Evolutionary conservation across 1,140 invertebrate genomes (phyloP).

Genomic region (Brevipalpus yothersi): DNA sequence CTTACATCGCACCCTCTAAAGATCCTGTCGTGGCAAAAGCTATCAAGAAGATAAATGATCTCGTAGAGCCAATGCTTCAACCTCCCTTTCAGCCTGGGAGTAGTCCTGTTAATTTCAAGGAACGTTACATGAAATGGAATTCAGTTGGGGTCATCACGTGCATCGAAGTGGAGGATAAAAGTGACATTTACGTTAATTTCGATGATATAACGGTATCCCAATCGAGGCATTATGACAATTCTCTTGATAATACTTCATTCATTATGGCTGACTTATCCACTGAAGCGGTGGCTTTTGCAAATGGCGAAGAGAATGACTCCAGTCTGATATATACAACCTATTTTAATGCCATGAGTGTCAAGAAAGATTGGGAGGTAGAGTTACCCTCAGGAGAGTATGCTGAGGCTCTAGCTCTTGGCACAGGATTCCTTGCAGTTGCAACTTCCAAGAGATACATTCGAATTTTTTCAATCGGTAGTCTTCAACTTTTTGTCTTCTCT

Average conservation of each 20-base stretch:
- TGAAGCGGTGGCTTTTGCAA: conserved; percentile 51
- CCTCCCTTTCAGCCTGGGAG: conserved; percentile 63
- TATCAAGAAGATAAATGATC: conserved; percentile 13
- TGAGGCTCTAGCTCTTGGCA: conserved; percentile 12
- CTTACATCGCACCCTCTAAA: too few relatives aligned
- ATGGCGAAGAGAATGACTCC: conserved; percentile 22
- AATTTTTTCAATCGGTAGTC: conserved; percentile 56
- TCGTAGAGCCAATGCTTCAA: conserved; percentile 26
- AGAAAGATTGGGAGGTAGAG: conserved; percentile 61
- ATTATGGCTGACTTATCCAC: conserved; percentile 57
- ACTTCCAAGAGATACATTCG: conserved; percentile 44
- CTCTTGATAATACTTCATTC: conserved; percentile 26
- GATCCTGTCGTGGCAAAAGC: too few relatives aligned
- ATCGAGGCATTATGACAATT: conserved; percentile 62
- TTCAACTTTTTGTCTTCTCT: conserved; percentile 50
- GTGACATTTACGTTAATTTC: conserved; percentile 76
- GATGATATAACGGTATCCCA: conserved; percentile 73
- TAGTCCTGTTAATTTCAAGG: conserved; percentile 55
- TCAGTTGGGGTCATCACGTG: conserved; percentile 37
- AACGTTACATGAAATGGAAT: conserved; percentile 70
- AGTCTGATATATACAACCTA: conserved; percentile 48
- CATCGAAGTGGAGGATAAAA: conserved; percentile 38
- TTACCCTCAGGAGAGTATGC: conserved; percentile 49
- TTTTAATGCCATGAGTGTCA: conserved; percentile 42
- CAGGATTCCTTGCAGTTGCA: conserved; percentile 34